Percentiles rank a stretch among this genome's conserved stretches.
Conservation (phyloP, 2,797 vertebrate genomes). For the Peromyscus nudipes region DNA sequence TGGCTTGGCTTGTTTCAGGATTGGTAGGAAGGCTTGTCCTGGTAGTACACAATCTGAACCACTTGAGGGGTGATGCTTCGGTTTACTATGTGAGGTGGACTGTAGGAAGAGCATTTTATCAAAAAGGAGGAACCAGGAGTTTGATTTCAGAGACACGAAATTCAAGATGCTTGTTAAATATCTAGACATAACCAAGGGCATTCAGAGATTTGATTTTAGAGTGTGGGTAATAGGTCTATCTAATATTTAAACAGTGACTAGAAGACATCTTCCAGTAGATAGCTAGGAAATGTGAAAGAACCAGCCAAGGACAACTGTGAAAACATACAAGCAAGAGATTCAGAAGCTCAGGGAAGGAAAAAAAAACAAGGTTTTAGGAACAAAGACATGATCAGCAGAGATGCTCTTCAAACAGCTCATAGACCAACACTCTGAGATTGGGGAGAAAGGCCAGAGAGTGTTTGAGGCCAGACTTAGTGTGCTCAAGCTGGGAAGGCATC, state of each 20-base stretch:
- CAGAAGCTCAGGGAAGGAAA: background rate
- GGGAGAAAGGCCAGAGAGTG: background rate
- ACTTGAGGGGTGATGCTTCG: background rate
- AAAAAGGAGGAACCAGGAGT: background rate
- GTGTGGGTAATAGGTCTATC: background rate
- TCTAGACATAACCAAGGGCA: background rate
- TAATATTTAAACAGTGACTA: background rate
- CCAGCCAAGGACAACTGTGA: background rate
- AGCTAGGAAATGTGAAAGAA: background rate
- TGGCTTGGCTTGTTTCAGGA: background rate
- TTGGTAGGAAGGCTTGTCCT: background rate
- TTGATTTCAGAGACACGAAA: background rate
- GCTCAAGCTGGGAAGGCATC: background rate
- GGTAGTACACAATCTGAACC: background rate
- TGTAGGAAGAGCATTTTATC: background rate
- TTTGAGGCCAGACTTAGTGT: background rate
- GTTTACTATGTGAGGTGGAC: background rate
- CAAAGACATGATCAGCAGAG: background rate
- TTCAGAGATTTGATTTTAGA: background rate
- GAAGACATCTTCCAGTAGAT: no score
- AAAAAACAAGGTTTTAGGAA: background rate
- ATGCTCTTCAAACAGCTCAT: background rate
- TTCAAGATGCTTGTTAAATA: background rate
- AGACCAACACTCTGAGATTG: background rate
- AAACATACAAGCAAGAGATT: background rate